phyloP scores from a whole-genome alignment of 64 coral and sea anemone genomes.

The Montipora cactus region DNA sequence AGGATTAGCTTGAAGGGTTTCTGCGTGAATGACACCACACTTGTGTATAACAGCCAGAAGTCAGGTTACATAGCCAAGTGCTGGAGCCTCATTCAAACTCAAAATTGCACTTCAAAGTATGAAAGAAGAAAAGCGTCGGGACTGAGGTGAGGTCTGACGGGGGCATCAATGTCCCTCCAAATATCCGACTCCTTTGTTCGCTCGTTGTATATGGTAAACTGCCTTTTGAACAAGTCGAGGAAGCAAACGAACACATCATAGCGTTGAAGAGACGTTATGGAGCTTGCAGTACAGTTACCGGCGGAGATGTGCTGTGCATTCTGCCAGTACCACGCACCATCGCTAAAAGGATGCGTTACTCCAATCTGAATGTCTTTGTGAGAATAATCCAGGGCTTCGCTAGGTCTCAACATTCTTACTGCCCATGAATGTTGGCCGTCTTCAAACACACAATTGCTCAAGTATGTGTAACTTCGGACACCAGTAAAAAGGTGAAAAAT shows the following conservation, averaged over 20 bases:
- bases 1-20: too few species aligned
- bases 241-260: not conserved
- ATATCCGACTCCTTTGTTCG: conserved; percentile 9
- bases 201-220: conserved; percentile 3
- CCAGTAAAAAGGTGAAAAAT: not conserved
- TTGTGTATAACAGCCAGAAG: too few species aligned
- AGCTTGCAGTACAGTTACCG: not conserved
- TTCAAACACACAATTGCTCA: not conserved
- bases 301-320: not conserved
- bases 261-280: not conserved
- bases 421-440: not conserved
- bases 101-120: too few species aligned
- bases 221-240: not conserved
- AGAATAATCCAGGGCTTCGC: too few species aligned
- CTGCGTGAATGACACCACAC: too few species aligned
- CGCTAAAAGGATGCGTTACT: not conserved
- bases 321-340: not conserved
- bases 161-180: not conserved
- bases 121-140: not conserved
- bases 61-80: too few species aligned
- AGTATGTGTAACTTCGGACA: not conserved
- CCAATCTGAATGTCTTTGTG: not conserved
- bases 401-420: not conserved
- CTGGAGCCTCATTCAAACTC: too few species aligned
- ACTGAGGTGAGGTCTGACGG: not conserved